A percentile compares a stretch with the other conserved stretches of the same genome.
phyloP scores from a whole-genome alignment of 2,797 vertebrate genomes.

The Lutjanus campechanus region DNA sequence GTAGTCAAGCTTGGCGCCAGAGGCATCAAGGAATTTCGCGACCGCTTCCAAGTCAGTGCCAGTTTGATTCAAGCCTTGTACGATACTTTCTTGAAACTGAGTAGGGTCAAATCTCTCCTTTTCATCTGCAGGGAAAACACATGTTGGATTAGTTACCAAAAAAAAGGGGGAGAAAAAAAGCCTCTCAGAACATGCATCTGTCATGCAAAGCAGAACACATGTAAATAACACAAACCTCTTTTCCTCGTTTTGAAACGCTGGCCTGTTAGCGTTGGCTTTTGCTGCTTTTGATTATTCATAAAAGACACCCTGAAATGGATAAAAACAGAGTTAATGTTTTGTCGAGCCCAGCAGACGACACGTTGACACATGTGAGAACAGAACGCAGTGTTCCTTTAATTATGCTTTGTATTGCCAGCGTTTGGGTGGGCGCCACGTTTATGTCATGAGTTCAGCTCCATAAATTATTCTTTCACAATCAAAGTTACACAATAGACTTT shows the following conservation, averaged over 20 bases:
- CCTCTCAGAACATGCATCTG: background rate
- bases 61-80: slow-evolving; percentile 99
- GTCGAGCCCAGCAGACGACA: background rate
- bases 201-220: background rate
- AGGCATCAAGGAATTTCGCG: slow-evolving; percentile 98
- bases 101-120: slow-evolving; percentile 99
- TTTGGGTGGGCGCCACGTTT: background rate
- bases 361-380: background rate
- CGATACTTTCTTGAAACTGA: slow-evolving; percentile 99
- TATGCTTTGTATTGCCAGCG: background rate
- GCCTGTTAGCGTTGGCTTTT: slow-evolving; percentile 99
- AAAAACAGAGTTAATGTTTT: slow-evolving; percentile 21
- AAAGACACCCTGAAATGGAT: slow-evolving; percentile 92
- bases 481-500: background rate
- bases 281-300: slow-evolving; percentile 99
- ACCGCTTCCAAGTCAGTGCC: slow-evolving; percentile 98
- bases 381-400: slow-evolving; percentile 1
- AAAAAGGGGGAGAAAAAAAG: background rate
- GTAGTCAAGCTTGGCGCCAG: slow-evolving; percentile 98
- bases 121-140: slow-evolving; percentile 89
- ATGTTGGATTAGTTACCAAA: background rate
- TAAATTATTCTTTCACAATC: background rate
- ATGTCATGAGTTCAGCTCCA: background rate
- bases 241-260: slow-evolving; percentile 99
- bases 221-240: slow-evolving; percentile 90